These are phyloP conservation scores for Linepithema humile DNA, from an alignment of 1,140 invertebrate genomes.

Conservation along the genomic window DNA sequence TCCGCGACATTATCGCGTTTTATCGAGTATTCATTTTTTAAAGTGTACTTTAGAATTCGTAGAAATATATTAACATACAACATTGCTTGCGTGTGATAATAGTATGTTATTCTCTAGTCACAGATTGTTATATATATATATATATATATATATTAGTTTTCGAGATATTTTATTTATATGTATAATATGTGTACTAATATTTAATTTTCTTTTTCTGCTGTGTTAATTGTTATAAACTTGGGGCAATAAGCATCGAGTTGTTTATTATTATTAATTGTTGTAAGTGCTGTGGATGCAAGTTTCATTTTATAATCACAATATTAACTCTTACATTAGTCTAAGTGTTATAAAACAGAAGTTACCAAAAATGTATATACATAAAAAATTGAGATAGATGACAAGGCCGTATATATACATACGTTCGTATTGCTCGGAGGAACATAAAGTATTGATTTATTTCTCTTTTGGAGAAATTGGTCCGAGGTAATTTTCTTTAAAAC, in stretches of 20 bases:
- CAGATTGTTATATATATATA: too few species aligned
- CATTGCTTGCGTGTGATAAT: neutral
- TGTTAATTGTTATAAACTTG: constrained; percentile 43
- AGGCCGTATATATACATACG: neutral
- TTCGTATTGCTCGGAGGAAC: constrained; percentile 5
- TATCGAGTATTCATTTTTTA: neutral
- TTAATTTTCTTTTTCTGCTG: neutral
- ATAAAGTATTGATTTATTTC: neutral
- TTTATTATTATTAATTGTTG: constrained; percentile 9
- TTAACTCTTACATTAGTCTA: constrained; percentile 40
- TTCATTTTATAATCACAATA: constrained; percentile 24
- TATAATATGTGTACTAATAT: constrained; percentile 10
- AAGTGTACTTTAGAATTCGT: constrained; percentile 11
- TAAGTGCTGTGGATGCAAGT: constrained; percentile 18
- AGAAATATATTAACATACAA: neutral
- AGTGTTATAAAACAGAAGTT: constrained; percentile 26
- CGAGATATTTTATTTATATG: constrained; percentile 18
- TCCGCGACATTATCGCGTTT: constrained; percentile 3
- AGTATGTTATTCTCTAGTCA: neutral
- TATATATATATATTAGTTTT: neutral
- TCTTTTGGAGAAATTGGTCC: constrained; percentile 16
- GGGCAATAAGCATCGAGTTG: neutral
- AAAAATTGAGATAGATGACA: constrained; percentile 3
- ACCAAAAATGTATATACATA: constrained; percentile 15
- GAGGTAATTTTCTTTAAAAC: neutral